Evolutionary conservation across 2,113 vertebrate genomes (phyloP).

Genomic region (Ctenomys sociabilis): DNA sequence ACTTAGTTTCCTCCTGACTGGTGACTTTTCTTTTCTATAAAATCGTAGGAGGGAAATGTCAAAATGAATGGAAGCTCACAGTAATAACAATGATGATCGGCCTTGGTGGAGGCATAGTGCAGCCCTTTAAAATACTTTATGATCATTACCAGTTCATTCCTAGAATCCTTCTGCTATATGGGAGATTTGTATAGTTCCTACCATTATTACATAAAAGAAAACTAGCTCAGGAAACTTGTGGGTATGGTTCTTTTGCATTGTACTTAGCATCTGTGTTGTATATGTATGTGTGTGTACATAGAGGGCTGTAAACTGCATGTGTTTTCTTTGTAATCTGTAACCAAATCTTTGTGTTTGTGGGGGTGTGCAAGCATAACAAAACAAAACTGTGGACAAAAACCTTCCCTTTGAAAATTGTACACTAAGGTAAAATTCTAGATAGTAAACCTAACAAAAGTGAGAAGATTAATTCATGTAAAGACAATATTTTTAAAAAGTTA

Average conservation of each 20-base stretch:
- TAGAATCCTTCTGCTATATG: not conserved
- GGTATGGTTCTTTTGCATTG: not conserved
- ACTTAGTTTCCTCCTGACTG: not conserved
- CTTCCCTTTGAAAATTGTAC: not conserved
- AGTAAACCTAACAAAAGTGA: not conserved
- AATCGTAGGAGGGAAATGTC: not conserved
- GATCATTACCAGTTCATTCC: not conserved
- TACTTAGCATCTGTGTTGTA: fast-evolving
- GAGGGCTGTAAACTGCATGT: not conserved
- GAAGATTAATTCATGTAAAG: not conserved
- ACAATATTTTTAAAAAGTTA: not conserved
- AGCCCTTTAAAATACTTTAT: not conserved
- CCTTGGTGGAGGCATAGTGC: not conserved
- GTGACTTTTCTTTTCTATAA: not conserved
- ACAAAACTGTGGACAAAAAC: not conserved
- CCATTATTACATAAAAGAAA: not conserved
- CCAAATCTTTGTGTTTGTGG: not conserved
- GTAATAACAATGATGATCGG: not conserved
- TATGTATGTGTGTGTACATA: too few relatives aligned
- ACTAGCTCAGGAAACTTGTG: not conserved
- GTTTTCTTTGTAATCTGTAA: not conserved
- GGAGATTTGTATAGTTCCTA: not conserved
- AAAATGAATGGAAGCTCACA: not conserved
- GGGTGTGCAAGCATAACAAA: not conserved
- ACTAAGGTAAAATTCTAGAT: not conserved